Conservation (phyloP, 2,113 vertebrate genomes). For the Ceuthmochares aereus region DNA sequence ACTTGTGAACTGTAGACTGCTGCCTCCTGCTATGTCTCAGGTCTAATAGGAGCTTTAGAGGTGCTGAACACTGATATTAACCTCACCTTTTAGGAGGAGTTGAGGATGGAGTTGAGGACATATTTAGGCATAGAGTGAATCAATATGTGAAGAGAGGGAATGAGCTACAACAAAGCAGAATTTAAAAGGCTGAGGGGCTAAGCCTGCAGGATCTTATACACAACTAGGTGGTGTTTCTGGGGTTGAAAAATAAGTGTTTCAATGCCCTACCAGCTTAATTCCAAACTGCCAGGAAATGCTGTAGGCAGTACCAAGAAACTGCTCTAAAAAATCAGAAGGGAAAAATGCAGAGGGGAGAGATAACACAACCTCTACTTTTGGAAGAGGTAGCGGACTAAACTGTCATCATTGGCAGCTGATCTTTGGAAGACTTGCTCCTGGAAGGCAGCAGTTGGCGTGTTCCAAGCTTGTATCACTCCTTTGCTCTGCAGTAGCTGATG, state of each 20-base stretch:
- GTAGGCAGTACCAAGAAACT: background rate
- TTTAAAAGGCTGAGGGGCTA: background rate
- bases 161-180: background rate
- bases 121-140: background rate
- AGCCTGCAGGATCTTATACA: background rate
- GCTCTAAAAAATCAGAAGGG: background rate
- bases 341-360: background rate
- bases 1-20: background rate
- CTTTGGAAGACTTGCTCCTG: background rate
- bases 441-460: background rate
- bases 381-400: background rate
- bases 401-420: background rate
- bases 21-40: background rate
- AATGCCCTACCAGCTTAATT: background rate
- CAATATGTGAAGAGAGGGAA: background rate
- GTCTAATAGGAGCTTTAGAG: background rate
- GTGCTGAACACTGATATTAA: background rate
- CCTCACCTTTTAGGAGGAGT: background rate
- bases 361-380: background rate
- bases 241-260: background rate
- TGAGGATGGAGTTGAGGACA: background rate
- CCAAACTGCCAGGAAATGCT: background rate
- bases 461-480: background rate
- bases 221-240: background rate
- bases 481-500: background rate